Base-by-base conservation (phyloP, 2,888 invertebrate species). In the Andrena camellia region DNA sequence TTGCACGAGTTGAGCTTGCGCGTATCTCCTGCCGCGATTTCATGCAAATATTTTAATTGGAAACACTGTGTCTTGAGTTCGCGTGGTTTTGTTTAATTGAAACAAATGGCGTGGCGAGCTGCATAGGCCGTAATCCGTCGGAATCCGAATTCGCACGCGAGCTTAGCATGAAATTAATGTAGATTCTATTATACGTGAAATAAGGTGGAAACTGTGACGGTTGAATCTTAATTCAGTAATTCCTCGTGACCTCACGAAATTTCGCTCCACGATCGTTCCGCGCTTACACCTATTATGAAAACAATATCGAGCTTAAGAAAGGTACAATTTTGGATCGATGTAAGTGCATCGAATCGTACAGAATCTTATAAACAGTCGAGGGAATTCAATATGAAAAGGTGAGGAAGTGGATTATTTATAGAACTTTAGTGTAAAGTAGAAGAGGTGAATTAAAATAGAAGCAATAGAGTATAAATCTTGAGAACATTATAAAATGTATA, bases 111-210 rank as follows among this genome's bases (percentile, higher is more conserved):
- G 17, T 20, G 13, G 68, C 20, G 31, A 68, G 60, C 29, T 54
- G 35, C 26, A 29, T 33, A 26, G 54, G 26, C 35, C 54, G 33
- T 70, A 76, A 76, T 76, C 70, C 70, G 6, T 2, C 13, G 76
- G 20, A 76, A 70, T 76, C 64, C 54, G 35, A 57, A 57, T 70
- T 76, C 35, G 64, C 23, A 54, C 26, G 42, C 57, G 42, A 33
- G 64, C 64, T 73, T 42, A 42, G 29, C 13, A 13, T 42, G 57
- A 66, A 66, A 66, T 73, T 64, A 64, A 42, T 64, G 54, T 66
- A 73, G 42, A 73, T 73, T 73, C 73, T 42, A 73, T 73, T 64
- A 66, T 57, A 57, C 57, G 35, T n/a, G 64, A 73, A 73, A 73
- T 73, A 73, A 73, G 64, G 63, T 54, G 2, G 72, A 57, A 73